Evolutionary conservation across 2,888 invertebrate genomes (phyloP).

Genomic region (Pandemis corylana): DNA sequence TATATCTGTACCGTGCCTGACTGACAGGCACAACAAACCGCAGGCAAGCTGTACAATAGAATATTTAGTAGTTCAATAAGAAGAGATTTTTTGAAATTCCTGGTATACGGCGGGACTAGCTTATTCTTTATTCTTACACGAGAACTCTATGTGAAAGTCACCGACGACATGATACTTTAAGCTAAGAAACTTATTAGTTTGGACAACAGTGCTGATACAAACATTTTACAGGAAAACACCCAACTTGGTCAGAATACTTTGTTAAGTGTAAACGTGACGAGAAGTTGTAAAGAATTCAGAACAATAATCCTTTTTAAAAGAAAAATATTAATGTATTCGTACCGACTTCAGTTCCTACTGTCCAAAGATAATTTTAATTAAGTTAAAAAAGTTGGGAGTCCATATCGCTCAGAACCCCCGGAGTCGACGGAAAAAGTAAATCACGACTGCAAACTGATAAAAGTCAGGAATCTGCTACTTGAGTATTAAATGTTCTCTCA

Average conservation of each 20-base stretch:
- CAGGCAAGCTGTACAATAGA: too few species aligned
- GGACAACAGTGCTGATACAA: background rate
- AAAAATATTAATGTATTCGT: background rate
- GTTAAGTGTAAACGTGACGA: background rate
- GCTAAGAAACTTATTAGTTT: too few species aligned
- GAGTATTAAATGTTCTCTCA: background rate
- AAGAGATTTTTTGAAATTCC: too few species aligned
- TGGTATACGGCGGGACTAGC: too few species aligned
- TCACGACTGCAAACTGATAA: slow-evolving; percentile 20
- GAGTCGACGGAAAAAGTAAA: slow-evolving; percentile 13
- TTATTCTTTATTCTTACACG: too few species aligned
- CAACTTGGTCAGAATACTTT: background rate
- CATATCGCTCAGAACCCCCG: slow-evolving; percentile 13
- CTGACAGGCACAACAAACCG: too few species aligned
- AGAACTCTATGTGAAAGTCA: too few species aligned
- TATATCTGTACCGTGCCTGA: too few species aligned
- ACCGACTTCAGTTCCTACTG: background rate
- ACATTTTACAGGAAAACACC: too few species aligned
- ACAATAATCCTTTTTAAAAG: background rate
- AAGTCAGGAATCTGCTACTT: slow-evolving; percentile 2
- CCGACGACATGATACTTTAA: too few species aligned
- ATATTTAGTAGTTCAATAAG: too few species aligned
- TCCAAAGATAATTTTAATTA: slow-evolving; percentile 6
- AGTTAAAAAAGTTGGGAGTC: slow-evolving; percentile 17
- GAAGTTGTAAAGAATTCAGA: background rate